These are phyloP conservation scores for Tachysurus fulvidraco DNA, from an alignment of 2,113 vertebrate species.

Conservation along the genomic window DNA sequence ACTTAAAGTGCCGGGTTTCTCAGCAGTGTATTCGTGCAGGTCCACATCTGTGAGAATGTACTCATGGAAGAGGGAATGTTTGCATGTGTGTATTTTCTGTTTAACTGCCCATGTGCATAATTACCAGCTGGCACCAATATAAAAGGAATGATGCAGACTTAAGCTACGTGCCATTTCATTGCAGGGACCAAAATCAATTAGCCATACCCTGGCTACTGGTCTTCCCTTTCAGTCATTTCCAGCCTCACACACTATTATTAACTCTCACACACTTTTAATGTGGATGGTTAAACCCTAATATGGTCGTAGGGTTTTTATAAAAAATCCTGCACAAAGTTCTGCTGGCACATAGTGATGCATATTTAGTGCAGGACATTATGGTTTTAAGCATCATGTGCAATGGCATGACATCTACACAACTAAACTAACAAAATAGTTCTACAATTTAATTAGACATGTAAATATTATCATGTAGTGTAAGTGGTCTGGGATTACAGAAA, in stretches of 20 bases:
- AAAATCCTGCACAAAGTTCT: not conserved
- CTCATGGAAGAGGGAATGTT: conserved; percentile 32
- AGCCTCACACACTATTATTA: not conserved
- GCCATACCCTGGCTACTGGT: not conserved
- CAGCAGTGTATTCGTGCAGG: conserved; percentile 38
- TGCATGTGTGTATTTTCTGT: not conserved
- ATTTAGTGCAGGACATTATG: not conserved
- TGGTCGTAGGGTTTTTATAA: not conserved
- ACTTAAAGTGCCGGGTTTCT: conserved; percentile 47
- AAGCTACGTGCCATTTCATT: not conserved
- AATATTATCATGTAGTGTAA: not conserved
- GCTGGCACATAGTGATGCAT: not conserved
- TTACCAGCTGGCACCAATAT: not conserved
- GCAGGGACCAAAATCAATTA: not conserved
- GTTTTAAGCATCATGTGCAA: not conserved
- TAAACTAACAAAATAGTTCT: not conserved
- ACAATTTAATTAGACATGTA: not conserved
- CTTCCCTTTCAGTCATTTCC: not conserved
- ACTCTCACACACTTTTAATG: not conserved
- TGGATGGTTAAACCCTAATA: not conserved
- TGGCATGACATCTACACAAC: not conserved
- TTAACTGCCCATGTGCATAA: conserved; percentile 15
- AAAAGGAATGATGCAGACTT: not conserved
- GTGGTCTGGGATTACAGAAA: not conserved
- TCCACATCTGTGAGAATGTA: conserved; percentile 48